Evolutionary conservation across 2,888 invertebrate genomes (phyloP), one percentile per base, ranked within the genome.

Genomic region (Griposia aprilina): DNA sequence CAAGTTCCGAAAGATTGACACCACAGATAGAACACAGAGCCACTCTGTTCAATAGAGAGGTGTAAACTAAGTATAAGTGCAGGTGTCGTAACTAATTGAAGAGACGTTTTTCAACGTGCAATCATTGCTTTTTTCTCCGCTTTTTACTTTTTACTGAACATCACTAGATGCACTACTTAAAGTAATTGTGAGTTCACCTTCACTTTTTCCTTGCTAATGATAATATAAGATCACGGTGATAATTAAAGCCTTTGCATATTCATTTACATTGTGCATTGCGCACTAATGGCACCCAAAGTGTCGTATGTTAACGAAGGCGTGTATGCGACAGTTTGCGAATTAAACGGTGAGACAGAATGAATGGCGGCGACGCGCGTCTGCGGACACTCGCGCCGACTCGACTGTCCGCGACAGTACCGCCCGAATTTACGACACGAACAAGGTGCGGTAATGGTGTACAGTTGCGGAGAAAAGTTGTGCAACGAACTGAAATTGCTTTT

Each of bases 391-490:
- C 48, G 36, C 50, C 26, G 36, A 26, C 36, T 59, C 26, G 36
- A 26, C 36, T 59, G 65, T 45, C n/a, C 57, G 45, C 45, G 66
- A 60, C 55, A 23, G 74, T 62, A 82, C 66, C 45, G 59, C 55
- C 50, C 30, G 41, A 80, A 60, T 52, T 67, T 57, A 78, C 48
- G 30, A 45, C 71, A 63, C 26, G 45, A 68, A 82, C 67, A 69
- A 82, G 59, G 63, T 76, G 62, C 75, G 52, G 26, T 66, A 66
- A 26, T 60, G 50, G 45, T 52, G 78, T 70, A 69, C 84, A 65
- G 72, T 68, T 72, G 45, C 30, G 65, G 65, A 60, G 57, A 73
- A 83, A 80, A 79, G 63, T 72, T 73, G 65, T 84, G 72, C 65
- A 69, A 45, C 36, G 13, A 60, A 62, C 48, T 79, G 63, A 79